Percentiles rank a stretch among this genome's conserved stretches.
phyloP scores from a whole-genome alignment of 2,797 vertebrate species.

The Heterohyrax brucei region DNA sequence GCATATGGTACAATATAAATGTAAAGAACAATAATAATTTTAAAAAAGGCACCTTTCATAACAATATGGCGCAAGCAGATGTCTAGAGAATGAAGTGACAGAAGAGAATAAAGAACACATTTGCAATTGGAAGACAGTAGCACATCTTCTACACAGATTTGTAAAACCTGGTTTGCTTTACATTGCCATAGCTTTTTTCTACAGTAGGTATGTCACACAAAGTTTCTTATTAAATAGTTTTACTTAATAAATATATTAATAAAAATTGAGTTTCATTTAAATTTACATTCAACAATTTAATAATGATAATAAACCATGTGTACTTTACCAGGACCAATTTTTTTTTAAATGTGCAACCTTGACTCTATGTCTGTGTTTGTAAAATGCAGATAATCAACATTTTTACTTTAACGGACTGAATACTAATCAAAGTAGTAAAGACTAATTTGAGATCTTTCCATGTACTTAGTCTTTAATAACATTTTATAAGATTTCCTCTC shows the following conservation, averaged over 20 bases:
- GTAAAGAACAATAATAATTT: not conserved
- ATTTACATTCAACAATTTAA: not conserved
- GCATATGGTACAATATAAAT: not conserved
- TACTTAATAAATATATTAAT: not conserved
- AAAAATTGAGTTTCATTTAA: not conserved
- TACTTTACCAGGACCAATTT: not conserved
- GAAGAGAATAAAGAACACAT: not conserved
- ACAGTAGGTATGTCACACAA: not conserved
- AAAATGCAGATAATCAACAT: constrained; percentile 6
- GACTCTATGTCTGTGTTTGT: not conserved
- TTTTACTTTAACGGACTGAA: not conserved
- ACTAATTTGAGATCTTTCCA: not conserved
- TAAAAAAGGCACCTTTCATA: not conserved
- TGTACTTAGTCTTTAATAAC: not conserved
- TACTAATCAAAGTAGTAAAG: not conserved
- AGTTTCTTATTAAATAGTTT: not conserved
- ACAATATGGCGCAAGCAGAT: not conserved
- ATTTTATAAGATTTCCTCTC: not conserved
- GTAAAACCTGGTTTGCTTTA: not conserved
- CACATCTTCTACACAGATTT: not conserved
- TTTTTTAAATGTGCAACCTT: not conserved
- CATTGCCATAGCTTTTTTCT: not conserved
- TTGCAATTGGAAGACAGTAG: not conserved
- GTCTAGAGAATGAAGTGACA: constrained; percentile 27
- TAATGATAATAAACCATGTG: not conserved